These are phyloP conservation scores for Meteorus colon DNA, from an alignment of 2,888 invertebrate species.

Conservation along the genomic window DNA sequence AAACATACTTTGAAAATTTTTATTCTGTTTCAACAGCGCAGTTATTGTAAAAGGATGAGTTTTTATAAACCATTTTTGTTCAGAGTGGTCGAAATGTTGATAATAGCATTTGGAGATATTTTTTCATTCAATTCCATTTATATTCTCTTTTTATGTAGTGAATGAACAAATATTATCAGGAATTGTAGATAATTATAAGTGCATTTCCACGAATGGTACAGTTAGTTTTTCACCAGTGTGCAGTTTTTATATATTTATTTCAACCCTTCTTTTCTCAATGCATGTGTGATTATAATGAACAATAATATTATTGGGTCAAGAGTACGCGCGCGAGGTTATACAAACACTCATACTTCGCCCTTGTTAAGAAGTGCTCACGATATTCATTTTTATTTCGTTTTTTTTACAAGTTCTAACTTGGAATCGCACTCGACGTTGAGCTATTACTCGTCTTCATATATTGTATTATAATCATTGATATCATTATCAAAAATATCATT, in stretches of 20 bases:
- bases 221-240: slow-evolving; percentile 43
- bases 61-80: too few relatives aligned
- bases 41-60: too few relatives aligned
- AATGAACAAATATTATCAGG: neutral
- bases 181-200: neutral
- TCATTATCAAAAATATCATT: neutral
- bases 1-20: too few relatives aligned
- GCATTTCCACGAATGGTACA: too few relatives aligned
- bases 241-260: slow-evolving; percentile 1
- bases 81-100: too few relatives aligned
- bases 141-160: neutral
- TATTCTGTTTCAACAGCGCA: too few relatives aligned
- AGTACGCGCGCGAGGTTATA: slow-evolving; percentile 35
- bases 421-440: too few relatives aligned
- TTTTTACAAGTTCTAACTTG: too few relatives aligned
- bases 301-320: slow-evolving; percentile 55
- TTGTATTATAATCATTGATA: neutral
- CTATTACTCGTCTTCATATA: neutral
- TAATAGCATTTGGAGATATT: slow-evolving; percentile 16
- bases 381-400: slow-evolving; percentile 34
- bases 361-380: slow-evolving; percentile 13
- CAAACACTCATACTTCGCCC: slow-evolving; percentile 40
- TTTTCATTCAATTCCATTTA: slow-evolving; percentile 36
- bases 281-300: slow-evolving; percentile 50
- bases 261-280: slow-evolving; percentile 51